Evolutionary conservation across 1,140 invertebrate species (phyloP), one percentile per base, ranked within the genome.

Genomic region (Diploscapter pachys): DNA sequence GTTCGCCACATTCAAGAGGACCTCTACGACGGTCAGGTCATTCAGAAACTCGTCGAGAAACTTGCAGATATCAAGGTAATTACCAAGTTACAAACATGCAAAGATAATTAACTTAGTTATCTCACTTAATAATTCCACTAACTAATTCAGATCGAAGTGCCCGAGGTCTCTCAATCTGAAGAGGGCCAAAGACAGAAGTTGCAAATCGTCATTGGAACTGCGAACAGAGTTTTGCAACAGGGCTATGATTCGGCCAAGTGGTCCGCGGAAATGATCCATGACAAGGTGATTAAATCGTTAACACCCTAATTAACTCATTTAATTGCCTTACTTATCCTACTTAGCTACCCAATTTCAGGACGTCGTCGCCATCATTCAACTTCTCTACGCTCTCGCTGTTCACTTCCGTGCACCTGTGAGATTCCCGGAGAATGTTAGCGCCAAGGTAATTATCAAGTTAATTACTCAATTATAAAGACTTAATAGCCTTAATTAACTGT

Each of bases 81-180:
- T 31, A 31, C 31, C 31, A 31, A 31, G 1, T 31, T 31, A 31
- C 31, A 31, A 31, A 31, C 31, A 31, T 31, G 31, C 31, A 31
- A 31, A 31, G 31, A 31, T 31, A 31, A 31, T 31, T 31, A 31
- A 31, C 13, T 31, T 2, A 57, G 51, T 56, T 4, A 13, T 4
- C 3, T 54, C 3, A n/a, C 8, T 11, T 9, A 4, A 2, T n/a
- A 67, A 62, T 31, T 31, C 0, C 31, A 51, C 8, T 5, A 3
- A 3, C 0, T 49, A 4, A 8, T 72, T 48, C 49, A 95, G 87
- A 87, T 99, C 49, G 94, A 98, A 88, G 94, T 98, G 2, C 93
- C 94, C 3, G 96, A 99, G 89, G 96, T 99, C 3, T 98, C 95
- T 3, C 96, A 98, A 86, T 96, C 94, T 11, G 95, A 98, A 87